These are phyloP conservation scores for Periparus ater DNA, from an alignment of 2,797 vertebrate genomes.

Conservation along the genomic window DNA sequence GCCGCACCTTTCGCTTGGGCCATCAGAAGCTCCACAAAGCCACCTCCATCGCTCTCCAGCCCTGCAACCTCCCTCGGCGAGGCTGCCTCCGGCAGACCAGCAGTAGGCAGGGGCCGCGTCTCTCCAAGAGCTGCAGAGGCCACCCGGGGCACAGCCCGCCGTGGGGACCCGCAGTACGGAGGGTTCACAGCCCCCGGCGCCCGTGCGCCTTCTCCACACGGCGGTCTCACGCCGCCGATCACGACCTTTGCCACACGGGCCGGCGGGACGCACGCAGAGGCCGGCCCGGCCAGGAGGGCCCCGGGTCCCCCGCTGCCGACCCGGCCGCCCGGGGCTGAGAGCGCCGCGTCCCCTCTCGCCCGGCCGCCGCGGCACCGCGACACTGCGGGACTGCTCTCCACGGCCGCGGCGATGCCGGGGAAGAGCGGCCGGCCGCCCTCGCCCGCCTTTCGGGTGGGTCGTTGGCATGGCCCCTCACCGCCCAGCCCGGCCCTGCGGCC, in stretches of 20 bases:
- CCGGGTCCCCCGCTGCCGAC: not conserved
- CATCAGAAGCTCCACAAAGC: not conserved
- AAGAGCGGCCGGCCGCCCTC: not conserved
- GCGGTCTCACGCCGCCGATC: not conserved
- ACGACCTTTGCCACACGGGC: not conserved
- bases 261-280: too few species aligned
- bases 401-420: not conserved
- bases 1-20: not conserved
- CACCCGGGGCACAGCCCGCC: not conserved
- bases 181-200: not conserved
- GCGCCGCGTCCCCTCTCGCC: not conserved
- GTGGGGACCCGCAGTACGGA: fast-evolving
- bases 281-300: not conserved
- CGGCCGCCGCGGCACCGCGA: too few species aligned
- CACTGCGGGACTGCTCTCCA: not conserved
- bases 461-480: not conserved
- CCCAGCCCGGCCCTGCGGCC: not conserved
- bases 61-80: not conserved
- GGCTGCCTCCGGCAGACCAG: not conserved
- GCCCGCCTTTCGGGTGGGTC: not conserved
- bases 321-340: not conserved
- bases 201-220: fast-evolving
- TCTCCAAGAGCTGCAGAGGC: too few species aligned
- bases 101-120: not conserved
- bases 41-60: fast-evolving